phyloP scores from a whole-genome alignment of 1,140 invertebrate species.

The Diabrotica undecimpunctata region DNA sequence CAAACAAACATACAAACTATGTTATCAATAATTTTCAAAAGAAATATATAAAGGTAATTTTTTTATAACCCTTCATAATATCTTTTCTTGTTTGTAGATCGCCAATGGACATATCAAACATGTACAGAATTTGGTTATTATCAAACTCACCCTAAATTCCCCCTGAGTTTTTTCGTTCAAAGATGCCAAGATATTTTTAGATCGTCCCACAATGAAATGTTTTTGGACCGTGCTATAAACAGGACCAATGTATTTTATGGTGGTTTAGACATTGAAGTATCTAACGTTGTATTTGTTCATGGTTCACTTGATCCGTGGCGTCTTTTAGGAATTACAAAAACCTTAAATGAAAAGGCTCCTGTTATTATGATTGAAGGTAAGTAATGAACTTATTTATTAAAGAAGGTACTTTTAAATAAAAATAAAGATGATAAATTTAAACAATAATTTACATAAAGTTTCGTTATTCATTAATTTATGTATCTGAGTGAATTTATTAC shows the following conservation, averaged over 20 bases:
- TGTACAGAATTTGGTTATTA: slow-evolving; percentile 95
- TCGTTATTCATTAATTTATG: too few relatives aligned
- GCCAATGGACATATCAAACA: slow-evolving; percentile 91
- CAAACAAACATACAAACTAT: too few relatives aligned
- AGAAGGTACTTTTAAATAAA: too few relatives aligned
- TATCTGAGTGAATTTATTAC: too few relatives aligned
- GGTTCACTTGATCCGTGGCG: slow-evolving; percentile 94
- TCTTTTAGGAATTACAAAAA: slow-evolving; percentile 68
- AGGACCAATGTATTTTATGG: slow-evolving; percentile 81
- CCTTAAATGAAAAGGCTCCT: slow-evolving; percentile 55
- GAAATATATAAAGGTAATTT: too few relatives aligned
- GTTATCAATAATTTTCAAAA: too few relatives aligned
- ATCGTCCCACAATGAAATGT: slow-evolving; percentile 53
- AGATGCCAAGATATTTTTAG: slow-evolving; percentile 85
- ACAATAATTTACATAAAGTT: too few relatives aligned
- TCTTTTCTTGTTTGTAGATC: slow-evolving; percentile 48
- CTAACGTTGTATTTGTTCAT: slow-evolving; percentile 81
- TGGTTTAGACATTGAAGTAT: slow-evolving; percentile 63
- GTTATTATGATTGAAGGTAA: slow-evolving; percentile 71
- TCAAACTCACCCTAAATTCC: slow-evolving; percentile 81
- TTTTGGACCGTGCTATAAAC: slow-evolving; percentile 59
- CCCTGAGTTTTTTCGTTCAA: slow-evolving; percentile 73
- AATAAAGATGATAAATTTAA: too few relatives aligned
- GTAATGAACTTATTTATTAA: slow-evolving; percentile 3
- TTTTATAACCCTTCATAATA: too few relatives aligned